Conservation (phyloP, 2,888 invertebrate genomes). For the Ecdyonurus torrentis region DNA sequence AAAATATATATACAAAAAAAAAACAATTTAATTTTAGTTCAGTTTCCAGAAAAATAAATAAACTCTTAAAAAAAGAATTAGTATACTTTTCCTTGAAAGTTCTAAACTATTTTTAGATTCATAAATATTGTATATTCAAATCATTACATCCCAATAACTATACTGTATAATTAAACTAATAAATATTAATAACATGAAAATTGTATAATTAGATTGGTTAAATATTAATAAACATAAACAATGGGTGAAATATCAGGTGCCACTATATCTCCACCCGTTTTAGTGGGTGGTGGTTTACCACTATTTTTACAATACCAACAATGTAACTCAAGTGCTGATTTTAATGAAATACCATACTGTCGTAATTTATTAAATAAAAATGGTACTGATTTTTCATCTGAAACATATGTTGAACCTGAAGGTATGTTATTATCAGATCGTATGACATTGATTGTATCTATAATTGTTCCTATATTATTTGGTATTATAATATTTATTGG, state of each 20-base stretch:
- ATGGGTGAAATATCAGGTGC: background rate
- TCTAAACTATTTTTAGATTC: too few species aligned
- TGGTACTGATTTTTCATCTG: background rate
- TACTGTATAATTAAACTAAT: too few species aligned
- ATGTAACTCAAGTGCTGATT: background rate
- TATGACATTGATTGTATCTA: conserved; percentile 35
- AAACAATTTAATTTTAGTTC: too few species aligned
- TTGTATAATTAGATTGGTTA: too few species aligned
- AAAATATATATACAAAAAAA: too few species aligned
- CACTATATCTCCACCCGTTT: background rate
- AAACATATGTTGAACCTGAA: background rate
- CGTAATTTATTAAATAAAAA: background rate
- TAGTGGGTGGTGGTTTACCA: background rate
- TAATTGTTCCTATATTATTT: conserved; percentile 66
- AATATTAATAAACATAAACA: background rate
- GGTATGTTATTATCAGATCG: background rate
- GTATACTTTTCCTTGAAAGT: too few species aligned
- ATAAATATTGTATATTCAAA: too few species aligned
- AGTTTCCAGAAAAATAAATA: too few species aligned
- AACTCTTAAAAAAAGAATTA: too few species aligned
- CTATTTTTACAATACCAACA: background rate
- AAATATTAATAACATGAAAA: too few species aligned
- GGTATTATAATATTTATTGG: conserved; percentile 74
- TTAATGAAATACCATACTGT: background rate
- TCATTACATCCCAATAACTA: too few species aligned